Evolutionary conservation across 2,888 invertebrate genomes (phyloP), one percentile per base, ranked within the genome.

Genomic region (Ephialtes manifestator): DNA sequence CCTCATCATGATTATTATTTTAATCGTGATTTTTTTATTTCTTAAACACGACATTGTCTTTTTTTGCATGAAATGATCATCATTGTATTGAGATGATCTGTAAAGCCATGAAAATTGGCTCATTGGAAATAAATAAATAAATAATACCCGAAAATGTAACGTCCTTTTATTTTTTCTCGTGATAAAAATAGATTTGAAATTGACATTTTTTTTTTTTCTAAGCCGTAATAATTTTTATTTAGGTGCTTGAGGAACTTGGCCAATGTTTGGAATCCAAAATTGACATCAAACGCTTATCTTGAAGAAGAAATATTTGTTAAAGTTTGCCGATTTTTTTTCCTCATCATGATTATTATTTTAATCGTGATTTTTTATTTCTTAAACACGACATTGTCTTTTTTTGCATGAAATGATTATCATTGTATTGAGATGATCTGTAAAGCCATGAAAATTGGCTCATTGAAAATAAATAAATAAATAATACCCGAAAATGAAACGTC

Each of bases 171-270:
- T 15, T 24, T 18, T 39, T 20, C 4, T 15, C 5, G 7, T 1
- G 13, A 58, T 28, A 3, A 13, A 2, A 15, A 13, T 3, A 0
- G 1, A 55, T 55, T 55, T 13, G 43, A 39, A 39, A 2, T 39
- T 8, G 10, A 39, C 1, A 39, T n/a, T n/a, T n/a, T n/a, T n/a
- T n/a, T 24, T 24, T 24, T 1, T 24, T 1, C 24, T 24, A 24
- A 24, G 24, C 24, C 24, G 1, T 24, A 24, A 24, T 1, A 24
- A 24, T 24, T 24, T 24, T 24, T 24, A 24, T 24, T 24, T 24
- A 2, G 24, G 2, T 24, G 24, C 89, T 97, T 68, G 93, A 95
- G 76, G 94, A 95, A 80, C 93, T 97, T 51, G 95, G 89, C 39
- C 86, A 90, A 72, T 90, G 90, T 80, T 79, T 93, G 18, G 91